These are phyloP conservation scores for Malurus splendens DNA, from an alignment of 2,797 vertebrate species.

Conservation along the genomic window DNA sequence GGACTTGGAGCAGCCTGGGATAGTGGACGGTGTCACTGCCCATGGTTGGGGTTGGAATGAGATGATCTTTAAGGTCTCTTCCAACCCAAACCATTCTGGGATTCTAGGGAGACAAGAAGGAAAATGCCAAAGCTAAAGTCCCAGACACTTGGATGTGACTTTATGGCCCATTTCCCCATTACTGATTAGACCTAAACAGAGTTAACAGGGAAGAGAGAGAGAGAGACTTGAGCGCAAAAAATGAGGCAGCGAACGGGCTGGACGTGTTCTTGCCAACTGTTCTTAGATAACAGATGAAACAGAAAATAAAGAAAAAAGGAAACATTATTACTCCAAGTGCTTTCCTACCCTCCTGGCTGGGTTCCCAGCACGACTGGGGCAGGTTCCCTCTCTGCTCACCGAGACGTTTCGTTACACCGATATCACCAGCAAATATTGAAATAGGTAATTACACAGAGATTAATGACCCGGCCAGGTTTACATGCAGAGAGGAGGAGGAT, in stretches of 20 bases:
- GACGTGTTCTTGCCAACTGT: not conserved
- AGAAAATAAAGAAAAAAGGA: not conserved
- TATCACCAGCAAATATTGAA: not conserved
- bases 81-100: not conserved
- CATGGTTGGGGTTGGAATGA: not conserved
- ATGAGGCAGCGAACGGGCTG: not conserved
- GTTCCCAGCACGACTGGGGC: not conserved
- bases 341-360: not conserved
- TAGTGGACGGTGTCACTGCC: not conserved
- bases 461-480: rapidly evolving
- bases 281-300: not conserved
- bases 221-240: rapidly evolving
- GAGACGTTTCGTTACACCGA: not conserved
- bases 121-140: not conserved
- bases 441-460: not conserved
- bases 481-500: not conserved
- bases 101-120: not conserved
- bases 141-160: not conserved
- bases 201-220: not conserved
- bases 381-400: not conserved
- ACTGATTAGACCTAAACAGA: not conserved
- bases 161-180: not conserved
- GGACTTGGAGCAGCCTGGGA: rapidly evolving
- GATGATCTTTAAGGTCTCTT: not conserved
- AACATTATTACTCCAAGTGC: not conserved